phyloP scores from a whole-genome alignment of 2,888 invertebrate genomes.

The Cataglyphis albicans region DNA sequence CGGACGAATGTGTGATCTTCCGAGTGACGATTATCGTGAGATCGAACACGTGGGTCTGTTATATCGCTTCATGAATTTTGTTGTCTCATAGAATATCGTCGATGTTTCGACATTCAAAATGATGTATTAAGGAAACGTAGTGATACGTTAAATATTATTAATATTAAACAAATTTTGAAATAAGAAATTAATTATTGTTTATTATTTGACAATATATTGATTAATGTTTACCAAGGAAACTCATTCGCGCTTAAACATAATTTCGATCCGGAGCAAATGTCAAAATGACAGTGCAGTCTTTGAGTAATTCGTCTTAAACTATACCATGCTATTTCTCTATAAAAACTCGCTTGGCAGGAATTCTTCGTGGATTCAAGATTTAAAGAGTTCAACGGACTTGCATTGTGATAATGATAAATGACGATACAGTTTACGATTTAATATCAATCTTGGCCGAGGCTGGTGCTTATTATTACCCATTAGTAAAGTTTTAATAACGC shows the following conservation, averaged over 20 bases:
- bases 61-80: conserved; percentile 55
- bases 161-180: conserved; percentile 2
- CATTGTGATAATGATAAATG: conserved; percentile 81
- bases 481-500: conserved; percentile 83
- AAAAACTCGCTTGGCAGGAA: conserved; percentile 48
- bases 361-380: conserved; percentile 50
- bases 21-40: conserved; percentile 74
- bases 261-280: neutral
- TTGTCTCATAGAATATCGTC: conserved; percentile 16
- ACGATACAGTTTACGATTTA: conserved; percentile 79
- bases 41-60: conserved; percentile 66
- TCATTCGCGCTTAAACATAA: neutral
- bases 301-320: conserved; percentile 22
- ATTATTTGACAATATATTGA: neutral
- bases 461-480: conserved; percentile 82
- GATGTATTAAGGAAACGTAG: neutral
- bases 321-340: conserved; percentile 9
- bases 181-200: neutral
- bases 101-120: conserved; percentile 5
- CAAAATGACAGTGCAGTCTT: conserved; percentile 1
- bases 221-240: neutral
- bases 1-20: conserved; percentile 72
- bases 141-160: neutral
- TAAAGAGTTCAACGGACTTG: conserved; percentile 61
- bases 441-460: conserved; percentile 80